These are phyloP conservation scores for Typhlichthys subterraneus DNA, from an alignment of 2,797 vertebrate genomes.

Conservation along the genomic window DNA sequence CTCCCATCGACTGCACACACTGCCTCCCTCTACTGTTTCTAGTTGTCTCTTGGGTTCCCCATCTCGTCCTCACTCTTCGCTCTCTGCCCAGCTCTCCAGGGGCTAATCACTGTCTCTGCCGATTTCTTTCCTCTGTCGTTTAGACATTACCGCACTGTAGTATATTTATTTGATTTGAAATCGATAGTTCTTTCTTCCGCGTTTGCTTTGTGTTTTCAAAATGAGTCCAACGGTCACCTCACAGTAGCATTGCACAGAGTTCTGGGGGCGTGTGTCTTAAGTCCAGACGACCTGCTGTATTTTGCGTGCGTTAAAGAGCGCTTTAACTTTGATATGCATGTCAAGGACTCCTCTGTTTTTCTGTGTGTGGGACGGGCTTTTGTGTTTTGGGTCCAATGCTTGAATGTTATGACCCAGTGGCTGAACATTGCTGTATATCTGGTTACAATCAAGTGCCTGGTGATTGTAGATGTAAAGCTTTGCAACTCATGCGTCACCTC, in stretches of 20 bases:
- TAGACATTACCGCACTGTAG: slow-evolving; percentile 42
- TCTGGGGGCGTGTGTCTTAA: slow-evolving; percentile 68
- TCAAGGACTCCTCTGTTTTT: slow-evolving; percentile 60
- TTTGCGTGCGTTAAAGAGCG: slow-evolving; percentile 62
- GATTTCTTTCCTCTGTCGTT: slow-evolving; percentile 60
- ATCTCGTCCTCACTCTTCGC: slow-evolving; percentile 12
- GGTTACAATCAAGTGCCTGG: slow-evolving; percentile 82
- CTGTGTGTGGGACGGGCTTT: slow-evolving; percentile 39
- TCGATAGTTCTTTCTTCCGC: slow-evolving; percentile 11
- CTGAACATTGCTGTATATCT: slow-evolving; percentile 62
- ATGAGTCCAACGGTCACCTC: slow-evolving; percentile 36
- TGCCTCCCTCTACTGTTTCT: slow-evolving; percentile 7
- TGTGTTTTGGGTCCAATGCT: slow-evolving; percentile 44
- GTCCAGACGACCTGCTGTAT: slow-evolving; percentile 51
- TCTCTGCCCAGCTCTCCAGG: slow-evolving; percentile 18
- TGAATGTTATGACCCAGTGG: slow-evolving; percentile 69
- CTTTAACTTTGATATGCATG: slow-evolving; percentile 70
- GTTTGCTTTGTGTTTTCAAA: slow-evolving; percentile 32
- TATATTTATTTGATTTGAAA: slow-evolving; percentile 52
- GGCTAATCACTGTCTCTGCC: slow-evolving; percentile 73
- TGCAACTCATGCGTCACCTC: slow-evolving; percentile 38
- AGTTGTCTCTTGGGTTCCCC: slow-evolving; percentile 10
- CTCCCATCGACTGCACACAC: slow-evolving; percentile 2
- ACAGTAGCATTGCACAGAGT: slow-evolving; percentile 63
- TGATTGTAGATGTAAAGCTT: slow-evolving; percentile 60